Evolutionary conservation across 2,888 invertebrate species (phyloP).

Genomic region (Athetis lepigone): DNA sequence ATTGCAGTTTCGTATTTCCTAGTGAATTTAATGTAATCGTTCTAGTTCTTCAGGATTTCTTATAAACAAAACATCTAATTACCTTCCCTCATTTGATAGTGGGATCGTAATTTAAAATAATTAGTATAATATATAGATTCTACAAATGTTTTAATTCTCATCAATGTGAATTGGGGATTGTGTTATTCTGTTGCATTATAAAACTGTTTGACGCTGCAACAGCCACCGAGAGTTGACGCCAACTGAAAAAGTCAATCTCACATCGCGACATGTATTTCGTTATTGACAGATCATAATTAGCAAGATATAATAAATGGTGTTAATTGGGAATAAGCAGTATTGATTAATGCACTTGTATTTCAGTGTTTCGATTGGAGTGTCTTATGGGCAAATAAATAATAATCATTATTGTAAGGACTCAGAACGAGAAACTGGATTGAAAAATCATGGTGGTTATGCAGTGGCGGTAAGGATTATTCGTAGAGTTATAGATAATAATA

Average conservation of each 20-base stretch:
- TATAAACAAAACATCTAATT: too few relatives aligned
- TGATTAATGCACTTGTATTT: constrained; percentile 41
- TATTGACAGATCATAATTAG: constrained; percentile 51
- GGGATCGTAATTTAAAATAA: too few relatives aligned
- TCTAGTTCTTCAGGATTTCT: too few relatives aligned
- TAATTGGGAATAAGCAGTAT: constrained; percentile 38
- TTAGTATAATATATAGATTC: too few relatives aligned
- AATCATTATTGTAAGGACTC: constrained; percentile 21
- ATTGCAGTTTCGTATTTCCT: too few relatives aligned
- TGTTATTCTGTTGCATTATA: not conserved
- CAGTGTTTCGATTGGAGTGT: not conserved
- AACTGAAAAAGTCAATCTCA: constrained; percentile 10
- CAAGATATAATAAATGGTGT: constrained; percentile 49
- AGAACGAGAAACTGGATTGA: too few relatives aligned
- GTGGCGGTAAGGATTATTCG: too few relatives aligned
- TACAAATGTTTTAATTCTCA: not conserved
- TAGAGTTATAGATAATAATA: too few relatives aligned
- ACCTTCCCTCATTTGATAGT: too few relatives aligned
- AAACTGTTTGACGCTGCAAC: not conserved
- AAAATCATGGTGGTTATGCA: not conserved
- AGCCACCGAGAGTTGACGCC: not conserved
- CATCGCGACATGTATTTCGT: constrained; percentile 33
- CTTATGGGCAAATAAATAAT: constrained; percentile 30
- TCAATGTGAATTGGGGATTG: not conserved
- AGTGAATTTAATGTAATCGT: too few relatives aligned